Percentiles rank a stretch among this genome's conserved stretches.
Conservation (phyloP, 1,140 invertebrate species). For the Lethocerus indicus region DNA sequence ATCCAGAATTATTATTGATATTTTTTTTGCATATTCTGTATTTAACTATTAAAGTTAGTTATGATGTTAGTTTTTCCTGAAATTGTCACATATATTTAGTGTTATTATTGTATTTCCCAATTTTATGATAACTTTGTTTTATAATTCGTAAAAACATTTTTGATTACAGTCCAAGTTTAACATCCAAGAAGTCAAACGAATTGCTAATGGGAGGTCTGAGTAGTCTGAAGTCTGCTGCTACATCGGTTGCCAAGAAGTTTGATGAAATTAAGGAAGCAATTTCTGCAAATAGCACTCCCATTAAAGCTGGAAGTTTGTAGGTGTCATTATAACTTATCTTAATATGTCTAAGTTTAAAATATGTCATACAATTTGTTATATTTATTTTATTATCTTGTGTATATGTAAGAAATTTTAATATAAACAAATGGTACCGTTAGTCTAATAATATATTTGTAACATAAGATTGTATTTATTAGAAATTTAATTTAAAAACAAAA, state of each 20-base stretch:
- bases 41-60: neutral
- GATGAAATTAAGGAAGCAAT: conserved; percentile 88
- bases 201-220: conserved; percentile 68
- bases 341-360: too few relatives aligned
- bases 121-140: conserved; percentile 4
- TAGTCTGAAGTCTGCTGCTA: conserved; percentile 71
- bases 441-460: too few relatives aligned
- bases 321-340: conserved; percentile 3
- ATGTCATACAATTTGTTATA: too few relatives aligned
- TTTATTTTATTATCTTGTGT: too few relatives aligned
- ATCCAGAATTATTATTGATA: too few relatives aligned
- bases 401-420: too few relatives aligned
- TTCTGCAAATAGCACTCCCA: conserved; percentile 66
- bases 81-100: neutral
- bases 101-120: conserved; percentile 10
- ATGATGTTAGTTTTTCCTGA: neutral
- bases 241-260: conserved; percentile 70
- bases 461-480: too few relatives aligned
- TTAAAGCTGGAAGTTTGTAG: conserved; percentile 36
- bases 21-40: too few relatives aligned
- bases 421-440: too few relatives aligned
- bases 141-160: neutral
- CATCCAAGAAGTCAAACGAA: conserved; percentile 75
- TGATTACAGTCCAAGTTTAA: conserved; percentile 49
- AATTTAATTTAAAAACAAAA: too few relatives aligned